Conservation (phyloP, 2,113 vertebrate genomes). For the Pelmatolapia mariae region DNA sequence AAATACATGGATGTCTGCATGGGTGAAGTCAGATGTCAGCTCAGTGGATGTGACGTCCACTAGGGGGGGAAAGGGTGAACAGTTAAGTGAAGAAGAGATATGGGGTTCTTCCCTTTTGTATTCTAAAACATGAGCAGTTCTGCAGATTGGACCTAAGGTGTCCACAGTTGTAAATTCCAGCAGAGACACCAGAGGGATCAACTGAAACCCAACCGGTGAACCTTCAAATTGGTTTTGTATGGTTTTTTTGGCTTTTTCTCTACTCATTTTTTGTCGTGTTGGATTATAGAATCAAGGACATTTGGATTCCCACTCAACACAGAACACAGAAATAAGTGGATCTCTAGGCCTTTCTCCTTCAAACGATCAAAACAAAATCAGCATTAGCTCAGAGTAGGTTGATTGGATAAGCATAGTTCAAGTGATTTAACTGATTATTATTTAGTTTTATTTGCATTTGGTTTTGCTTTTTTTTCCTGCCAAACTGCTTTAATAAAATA, state of each 20-base stretch:
- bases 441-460: not conserved
- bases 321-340: not conserved
- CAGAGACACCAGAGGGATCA: not conserved
- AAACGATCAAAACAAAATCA: not conserved
- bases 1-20: not conserved
- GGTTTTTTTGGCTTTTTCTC: accelerated
- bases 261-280: not conserved
- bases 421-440: not conserved
- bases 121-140: not conserved
- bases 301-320: not conserved
- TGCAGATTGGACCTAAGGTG: not conserved
- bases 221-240: not conserved
- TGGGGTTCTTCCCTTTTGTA: not conserved
- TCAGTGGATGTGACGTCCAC: not conserved
- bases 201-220: not conserved
- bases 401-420: not conserved
- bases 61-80: not conserved
- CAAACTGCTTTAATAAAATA: not conserved
- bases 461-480: accelerated
- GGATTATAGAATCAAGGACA: not conserved
- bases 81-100: not conserved
- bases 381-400: not conserved
- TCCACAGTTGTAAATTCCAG: not conserved
- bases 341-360: not conserved
- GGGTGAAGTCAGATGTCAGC: not conserved